A percentile compares a stretch with the other conserved stretches of the same genome.
These are phyloP conservation scores for Coboldia fuscipes DNA, from an alignment of 1,140 invertebrate species.

Conservation along the genomic window DNA sequence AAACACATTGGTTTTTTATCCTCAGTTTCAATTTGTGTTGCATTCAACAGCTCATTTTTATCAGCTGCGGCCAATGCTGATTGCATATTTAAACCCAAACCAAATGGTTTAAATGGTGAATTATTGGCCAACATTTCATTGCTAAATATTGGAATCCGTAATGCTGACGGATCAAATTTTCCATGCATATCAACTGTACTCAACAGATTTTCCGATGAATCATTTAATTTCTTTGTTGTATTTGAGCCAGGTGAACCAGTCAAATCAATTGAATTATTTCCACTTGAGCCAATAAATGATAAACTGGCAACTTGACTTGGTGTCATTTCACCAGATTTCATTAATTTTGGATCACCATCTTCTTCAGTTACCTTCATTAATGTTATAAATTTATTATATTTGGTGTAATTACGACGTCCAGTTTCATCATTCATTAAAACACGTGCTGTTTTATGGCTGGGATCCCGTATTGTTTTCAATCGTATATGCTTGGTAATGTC, in stretches of 20 bases:
- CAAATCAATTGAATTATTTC: no score
- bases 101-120: background rate
- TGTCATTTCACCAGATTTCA: slow-evolving; percentile 21
- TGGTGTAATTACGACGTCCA: slow-evolving; percentile 73
- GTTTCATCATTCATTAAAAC: slow-evolving; percentile 81
- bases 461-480: slow-evolving; percentile 63
- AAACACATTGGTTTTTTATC: slow-evolving; percentile 19
- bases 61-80: background rate
- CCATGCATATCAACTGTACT: background rate
- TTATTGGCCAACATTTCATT: no score
- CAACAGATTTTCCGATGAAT: background rate
- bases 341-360: slow-evolving; percentile 20
- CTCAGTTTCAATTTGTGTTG: no score
- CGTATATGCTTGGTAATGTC: slow-evolving; percentile 91
- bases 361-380: slow-evolving; percentile 32
- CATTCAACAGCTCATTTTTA: no score
- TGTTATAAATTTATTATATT: slow-evolving; percentile 73
- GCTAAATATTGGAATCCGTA: no score
- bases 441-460: slow-evolving; percentile 49
- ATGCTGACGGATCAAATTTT: no score
- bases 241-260: no score
- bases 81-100: background rate
- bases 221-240: background rate
- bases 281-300: slow-evolving; percentile 10
- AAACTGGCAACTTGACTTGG: slow-evolving; percentile 19